These are phyloP conservation scores for Palythoa grandis DNA, from an alignment of 92 coral and sea anemone species.

Conservation along the genomic window DNA sequence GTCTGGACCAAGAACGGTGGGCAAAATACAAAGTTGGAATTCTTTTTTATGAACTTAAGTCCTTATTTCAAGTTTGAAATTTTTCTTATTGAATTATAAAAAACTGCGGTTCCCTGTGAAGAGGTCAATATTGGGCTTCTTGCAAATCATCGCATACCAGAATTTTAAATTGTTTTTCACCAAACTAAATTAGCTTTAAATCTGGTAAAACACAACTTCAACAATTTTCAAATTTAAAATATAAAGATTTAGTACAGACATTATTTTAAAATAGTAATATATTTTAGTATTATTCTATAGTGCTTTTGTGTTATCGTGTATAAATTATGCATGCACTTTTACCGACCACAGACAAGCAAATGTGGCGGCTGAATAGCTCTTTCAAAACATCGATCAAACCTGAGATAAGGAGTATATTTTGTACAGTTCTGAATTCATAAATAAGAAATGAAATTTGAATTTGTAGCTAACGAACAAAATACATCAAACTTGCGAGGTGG, in stretches of 20 bases:
- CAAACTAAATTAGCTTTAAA: neutral
- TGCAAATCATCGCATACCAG: neutral
- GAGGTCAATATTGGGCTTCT: neutral
- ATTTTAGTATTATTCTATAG: neutral
- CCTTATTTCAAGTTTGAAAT: neutral
- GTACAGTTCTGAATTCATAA: neutral
- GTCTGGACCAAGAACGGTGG: neutral
- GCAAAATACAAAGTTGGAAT: neutral
- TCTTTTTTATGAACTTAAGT: neutral
- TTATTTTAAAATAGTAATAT: constrained; percentile 3
- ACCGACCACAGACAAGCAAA: neutral
- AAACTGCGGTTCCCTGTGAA: neutral
- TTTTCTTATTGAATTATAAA: neutral
- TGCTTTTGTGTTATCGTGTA: neutral
- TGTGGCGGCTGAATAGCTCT: neutral
- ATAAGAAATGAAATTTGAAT: neutral
- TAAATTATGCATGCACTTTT: neutral
- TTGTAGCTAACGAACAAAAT: neutral
- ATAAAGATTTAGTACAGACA: neutral
- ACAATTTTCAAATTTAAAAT: neutral
- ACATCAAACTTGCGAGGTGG: neutral
- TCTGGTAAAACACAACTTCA: neutral
- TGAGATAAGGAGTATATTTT: neutral
- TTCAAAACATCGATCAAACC: neutral
- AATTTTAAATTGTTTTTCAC: neutral